A percentile compares a stretch with the other conserved stretches of the same genome.
Evolutionary conservation across 2,797 vertebrate genomes (phyloP).

Genomic region (Champsocephalus esox): DNA sequence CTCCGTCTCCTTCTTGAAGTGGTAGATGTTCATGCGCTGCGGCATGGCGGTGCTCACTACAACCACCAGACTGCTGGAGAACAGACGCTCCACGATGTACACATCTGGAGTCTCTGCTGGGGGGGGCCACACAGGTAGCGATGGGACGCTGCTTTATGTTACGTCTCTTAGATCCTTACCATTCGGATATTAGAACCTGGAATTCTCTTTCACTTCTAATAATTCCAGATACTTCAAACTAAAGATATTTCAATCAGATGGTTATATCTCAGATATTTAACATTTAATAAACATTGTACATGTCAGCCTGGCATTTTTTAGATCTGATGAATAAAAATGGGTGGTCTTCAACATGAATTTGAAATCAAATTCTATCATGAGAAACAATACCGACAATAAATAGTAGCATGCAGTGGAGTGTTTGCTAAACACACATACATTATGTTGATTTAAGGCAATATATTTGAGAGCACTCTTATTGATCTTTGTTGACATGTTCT

Average conservation of each 20-base stretch:
- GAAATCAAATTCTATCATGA: too few relatives aligned
- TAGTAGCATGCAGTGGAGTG: background rate
- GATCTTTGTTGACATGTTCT: too few relatives aligned
- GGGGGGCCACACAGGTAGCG: background rate
- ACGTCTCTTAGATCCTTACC: background rate
- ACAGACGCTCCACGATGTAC: conserved; percentile 95
- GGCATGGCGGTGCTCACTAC: conserved; percentile 90
- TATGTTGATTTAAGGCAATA: background rate
- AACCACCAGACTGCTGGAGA: conserved; percentile 96
- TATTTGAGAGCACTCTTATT: too few relatives aligned
- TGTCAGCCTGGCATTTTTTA: background rate
- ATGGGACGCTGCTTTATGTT: background rate
- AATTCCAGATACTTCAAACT: too few relatives aligned
- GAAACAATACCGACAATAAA: background rate
- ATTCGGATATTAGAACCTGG: background rate
- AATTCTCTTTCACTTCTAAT: background rate
- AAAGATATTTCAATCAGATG: background rate
- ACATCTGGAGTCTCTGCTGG: conserved; percentile 90
- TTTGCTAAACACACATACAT: background rate
- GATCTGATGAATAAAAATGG: background rate
- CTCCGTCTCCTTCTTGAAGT: conserved; percentile 97
- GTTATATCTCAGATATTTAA: background rate
- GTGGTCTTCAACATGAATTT: too few relatives aligned
- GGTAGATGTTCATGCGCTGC: conserved; percentile 94
- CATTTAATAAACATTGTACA: too few relatives aligned